Conservation (phyloP, 2,797 vertebrate genomes). For the Cryptoprocta ferox region DNA sequence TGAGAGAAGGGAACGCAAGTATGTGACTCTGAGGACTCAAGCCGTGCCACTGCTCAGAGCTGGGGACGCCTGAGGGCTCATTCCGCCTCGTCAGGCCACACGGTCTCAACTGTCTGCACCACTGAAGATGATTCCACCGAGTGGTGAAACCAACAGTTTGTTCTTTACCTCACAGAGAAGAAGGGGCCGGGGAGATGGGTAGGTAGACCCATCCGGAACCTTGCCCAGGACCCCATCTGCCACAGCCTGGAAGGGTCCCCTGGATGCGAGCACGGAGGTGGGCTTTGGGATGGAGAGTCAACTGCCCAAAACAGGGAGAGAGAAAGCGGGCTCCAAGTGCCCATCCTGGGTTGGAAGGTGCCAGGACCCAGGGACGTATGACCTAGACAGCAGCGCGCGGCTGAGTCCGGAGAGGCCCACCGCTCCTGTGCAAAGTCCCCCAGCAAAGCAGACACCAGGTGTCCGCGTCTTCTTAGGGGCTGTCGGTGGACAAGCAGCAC, state of each 20-base stretch:
- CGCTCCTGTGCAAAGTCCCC: too few species aligned
- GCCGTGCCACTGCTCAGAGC: not conserved
- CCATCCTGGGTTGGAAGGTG: not conserved
- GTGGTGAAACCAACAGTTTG: too few species aligned
- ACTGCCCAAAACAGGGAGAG: too few species aligned
- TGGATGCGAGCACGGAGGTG: not conserved
- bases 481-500: too few species aligned
- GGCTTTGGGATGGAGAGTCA: not conserved
- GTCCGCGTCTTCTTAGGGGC: too few species aligned
- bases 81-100: fast-evolving
- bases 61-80: not conserved
- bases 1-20: not conserved
- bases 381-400: fast-evolving
- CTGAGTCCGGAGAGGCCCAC: not conserved
- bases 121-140: not conserved
- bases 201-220: fast-evolving
- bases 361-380: fast-evolving
- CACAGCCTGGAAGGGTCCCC: fast-evolving
- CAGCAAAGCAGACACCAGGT: not conserved
- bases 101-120: not conserved
- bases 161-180: not conserved
- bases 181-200: fast-evolving
- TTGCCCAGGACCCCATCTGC: not conserved
- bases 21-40: fast-evolving
- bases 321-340: not conserved